A percentile compares a stretch with the other conserved stretches of the same genome.
phyloP scores from a whole-genome alignment of 2,797 vertebrate genomes.

The Cryptoblepharus egeriae region DNA sequence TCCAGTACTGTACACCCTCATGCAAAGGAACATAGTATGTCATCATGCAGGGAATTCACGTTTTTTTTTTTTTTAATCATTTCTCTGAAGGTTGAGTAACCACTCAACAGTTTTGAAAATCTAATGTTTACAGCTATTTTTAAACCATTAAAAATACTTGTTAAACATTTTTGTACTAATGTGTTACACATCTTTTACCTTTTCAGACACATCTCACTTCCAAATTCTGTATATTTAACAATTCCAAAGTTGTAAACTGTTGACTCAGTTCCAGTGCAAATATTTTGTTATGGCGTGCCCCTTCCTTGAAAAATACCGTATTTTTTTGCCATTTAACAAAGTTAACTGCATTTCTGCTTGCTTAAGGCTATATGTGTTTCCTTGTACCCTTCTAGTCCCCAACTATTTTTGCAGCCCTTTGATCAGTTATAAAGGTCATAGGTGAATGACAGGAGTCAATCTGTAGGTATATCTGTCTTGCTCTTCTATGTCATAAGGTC shows the following conservation, averaged over 20 bases:
- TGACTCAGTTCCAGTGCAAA: background rate
- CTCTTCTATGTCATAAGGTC: accelerated
- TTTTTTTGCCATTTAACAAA: background rate
- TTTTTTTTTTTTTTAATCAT: too few species aligned
- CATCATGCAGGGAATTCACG: background rate
- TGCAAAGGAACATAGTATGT: too few species aligned
- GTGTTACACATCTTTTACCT: background rate
- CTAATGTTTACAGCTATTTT: background rate
- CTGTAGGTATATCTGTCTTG: conserved; percentile 6
- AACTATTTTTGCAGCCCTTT: background rate
- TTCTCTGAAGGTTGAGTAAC: background rate
- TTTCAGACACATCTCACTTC: background rate
- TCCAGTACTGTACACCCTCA: background rate
- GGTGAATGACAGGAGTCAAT: background rate
- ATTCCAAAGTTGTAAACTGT: background rate
- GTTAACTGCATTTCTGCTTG: background rate
- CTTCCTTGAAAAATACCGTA: background rate
- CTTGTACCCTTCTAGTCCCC: background rate
- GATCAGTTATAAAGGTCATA: conserved; percentile 15
- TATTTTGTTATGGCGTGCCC: background rate
- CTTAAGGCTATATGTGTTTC: background rate
- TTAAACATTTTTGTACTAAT: background rate
- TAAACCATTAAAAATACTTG: background rate
- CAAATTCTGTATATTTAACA: background rate
- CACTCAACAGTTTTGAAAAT: background rate